These are phyloP conservation scores for Tinamus major DNA, from an alignment of 2,797 vertebrate genomes.

Conservation along the genomic window DNA sequence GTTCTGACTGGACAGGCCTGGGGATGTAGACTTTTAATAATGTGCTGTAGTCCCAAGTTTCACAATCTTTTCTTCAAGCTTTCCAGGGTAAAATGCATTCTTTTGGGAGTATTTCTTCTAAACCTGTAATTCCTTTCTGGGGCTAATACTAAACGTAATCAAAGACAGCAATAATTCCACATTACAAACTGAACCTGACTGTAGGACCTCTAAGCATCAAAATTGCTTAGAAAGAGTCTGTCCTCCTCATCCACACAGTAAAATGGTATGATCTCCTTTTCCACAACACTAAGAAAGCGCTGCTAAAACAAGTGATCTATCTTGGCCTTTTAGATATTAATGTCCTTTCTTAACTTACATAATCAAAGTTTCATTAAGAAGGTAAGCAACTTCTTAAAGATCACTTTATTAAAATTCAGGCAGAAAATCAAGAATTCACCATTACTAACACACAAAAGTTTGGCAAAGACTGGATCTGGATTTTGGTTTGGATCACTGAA, in stretches of 20 bases:
- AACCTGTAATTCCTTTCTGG: not conserved
- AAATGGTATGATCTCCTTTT: not conserved
- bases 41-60: not conserved
- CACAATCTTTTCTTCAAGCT: not conserved
- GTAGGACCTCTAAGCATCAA: not conserved
- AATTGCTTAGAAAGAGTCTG: not conserved
- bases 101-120: not conserved
- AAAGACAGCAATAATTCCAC: not conserved
- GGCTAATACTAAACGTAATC: not conserved
- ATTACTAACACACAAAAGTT: not conserved
- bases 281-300: not conserved
- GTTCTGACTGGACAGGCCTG: not conserved
- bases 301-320: not conserved
- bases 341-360: not conserved
- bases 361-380: not conserved
- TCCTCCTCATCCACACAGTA: not conserved
- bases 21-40: not conserved
- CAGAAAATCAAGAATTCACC: accelerated
- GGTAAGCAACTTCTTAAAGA: not conserved
- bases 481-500: not conserved
- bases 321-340: not conserved
- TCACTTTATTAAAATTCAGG: not conserved
- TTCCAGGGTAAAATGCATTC: not conserved
- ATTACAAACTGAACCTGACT: not conserved
- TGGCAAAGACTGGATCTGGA: not conserved